Conservation (phyloP, 2,797 vertebrate species). For the Holocentrus rufus region DNA sequence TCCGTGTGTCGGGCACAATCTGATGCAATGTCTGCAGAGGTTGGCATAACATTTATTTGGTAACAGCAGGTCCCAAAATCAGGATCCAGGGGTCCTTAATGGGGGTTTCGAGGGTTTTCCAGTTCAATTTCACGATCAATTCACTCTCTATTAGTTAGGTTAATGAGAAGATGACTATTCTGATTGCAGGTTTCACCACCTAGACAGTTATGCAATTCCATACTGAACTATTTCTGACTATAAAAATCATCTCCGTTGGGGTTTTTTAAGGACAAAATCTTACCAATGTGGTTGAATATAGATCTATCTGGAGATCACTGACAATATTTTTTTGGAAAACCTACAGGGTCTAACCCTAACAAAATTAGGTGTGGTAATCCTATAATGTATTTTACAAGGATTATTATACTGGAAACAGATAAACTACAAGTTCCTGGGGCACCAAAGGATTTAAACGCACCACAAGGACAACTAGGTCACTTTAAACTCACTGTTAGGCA, state of each 20-base stretch:
- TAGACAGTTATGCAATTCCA: background rate
- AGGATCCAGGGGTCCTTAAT: constrained; percentile 18
- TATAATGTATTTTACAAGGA: too few species aligned
- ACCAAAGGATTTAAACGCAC: too few species aligned
- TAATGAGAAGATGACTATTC: constrained; percentile 14
- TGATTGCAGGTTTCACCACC: background rate
- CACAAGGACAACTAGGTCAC: too few species aligned
- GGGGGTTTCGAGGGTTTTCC: constrained; percentile 31
- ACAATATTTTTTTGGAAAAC: background rate
- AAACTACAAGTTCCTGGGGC: too few species aligned
- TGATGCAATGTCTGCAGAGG: constrained; percentile 46
- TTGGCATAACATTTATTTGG: constrained; percentile 27
- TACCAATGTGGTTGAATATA: background rate
- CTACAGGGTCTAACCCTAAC: too few species aligned
- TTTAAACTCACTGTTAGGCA: too few species aligned
- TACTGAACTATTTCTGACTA: background rate
- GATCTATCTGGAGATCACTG: constrained; percentile 6
- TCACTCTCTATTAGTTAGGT: constrained; percentile 14
- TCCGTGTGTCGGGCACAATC: constrained; percentile 12
- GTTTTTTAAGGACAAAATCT: background rate
- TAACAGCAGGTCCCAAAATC: background rate
- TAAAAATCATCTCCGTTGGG: background rate
- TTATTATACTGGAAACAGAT: too few species aligned
- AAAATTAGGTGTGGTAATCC: too few species aligned
- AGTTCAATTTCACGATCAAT: constrained; percentile 49